Evolutionary conservation across 2,113 vertebrate genomes (phyloP), one percentile per base, ranked within the genome.

Genomic region (Macheiramphus alcinus): DNA sequence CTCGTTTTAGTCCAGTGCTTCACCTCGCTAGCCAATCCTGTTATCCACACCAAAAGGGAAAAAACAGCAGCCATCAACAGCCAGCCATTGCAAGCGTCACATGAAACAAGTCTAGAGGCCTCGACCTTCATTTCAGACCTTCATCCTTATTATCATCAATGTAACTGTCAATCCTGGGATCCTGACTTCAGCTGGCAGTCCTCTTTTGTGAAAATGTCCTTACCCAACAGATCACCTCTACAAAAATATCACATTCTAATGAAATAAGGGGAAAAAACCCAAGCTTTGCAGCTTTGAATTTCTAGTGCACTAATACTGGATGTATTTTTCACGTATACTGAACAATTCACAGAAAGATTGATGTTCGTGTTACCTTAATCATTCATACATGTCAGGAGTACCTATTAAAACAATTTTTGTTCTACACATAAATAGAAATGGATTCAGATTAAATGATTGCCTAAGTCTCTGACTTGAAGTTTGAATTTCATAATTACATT

Each of bases 41-140:
- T 13, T 16, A 40, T 19, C 23, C 68, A 59, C 32, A 66, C 31
- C 0, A 3, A 71, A 66, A 43, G 13, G 20, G 7, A 22, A n/a
- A 61, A 65, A 48, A 3, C 8, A 56, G 2, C 52, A 72, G n/a
- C 16, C 52, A 42, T 14, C 40, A 83, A 16, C 7, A 91, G 5
- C 13, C 27, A 81, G 38, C 25, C 50, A 40, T 1, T 21, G 62
- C 0, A 0, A 66, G 62, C 0, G 0, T 19, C 5, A 4, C 50
- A 10, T 8, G 38, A 23, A 68, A 63, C 19, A 63, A 34, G 9
- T 10, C 38, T 43, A 81, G 58, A 43, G 20, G 5, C 36, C 21
- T 62, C 86, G 66, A 3, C 15, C 4, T 48, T 53, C 68, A 21
- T 31, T 75, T 56, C 63, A 72, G 23, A 62, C 8, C 16, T 82